These are phyloP conservation scores for Epistrophe eligans DNA, from an alignment of 2,888 invertebrate genomes.

Conservation along the genomic window DNA sequence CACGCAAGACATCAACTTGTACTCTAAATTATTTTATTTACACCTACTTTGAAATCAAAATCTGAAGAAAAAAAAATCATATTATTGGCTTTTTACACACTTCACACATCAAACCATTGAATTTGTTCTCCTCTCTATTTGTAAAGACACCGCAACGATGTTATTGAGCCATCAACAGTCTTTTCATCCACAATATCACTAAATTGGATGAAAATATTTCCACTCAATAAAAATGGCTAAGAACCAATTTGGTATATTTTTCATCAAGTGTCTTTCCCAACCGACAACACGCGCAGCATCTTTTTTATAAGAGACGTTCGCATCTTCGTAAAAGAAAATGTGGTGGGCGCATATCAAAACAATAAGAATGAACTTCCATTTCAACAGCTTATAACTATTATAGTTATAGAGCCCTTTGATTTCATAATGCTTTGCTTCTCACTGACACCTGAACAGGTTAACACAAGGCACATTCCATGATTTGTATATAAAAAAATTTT, in stretches of 20 bases:
- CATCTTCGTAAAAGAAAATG: background rate
- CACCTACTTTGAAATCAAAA: slow-evolving; percentile 3
- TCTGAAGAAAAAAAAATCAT: background rate
- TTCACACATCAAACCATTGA: background rate
- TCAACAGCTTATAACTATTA: slow-evolving; percentile 52
- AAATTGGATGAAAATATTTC: slow-evolving; percentile 58
- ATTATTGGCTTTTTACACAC: background rate
- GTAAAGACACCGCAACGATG: slow-evolving; percentile 1
- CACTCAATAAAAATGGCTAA: slow-evolving; percentile 36
- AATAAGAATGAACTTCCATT: slow-evolving; percentile 48
- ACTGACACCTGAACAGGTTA: background rate
- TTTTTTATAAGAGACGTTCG: background rate
- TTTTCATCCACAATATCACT: slow-evolving; percentile 52
- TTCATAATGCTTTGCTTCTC: slow-evolving; percentile 26
- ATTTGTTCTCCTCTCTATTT: slow-evolving; percentile 15
- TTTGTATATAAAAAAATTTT: slow-evolving; percentile 3
- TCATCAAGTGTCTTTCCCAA: slow-evolving; percentile 5
- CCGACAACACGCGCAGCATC: slow-evolving; percentile 4
- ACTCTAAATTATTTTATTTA: slow-evolving; percentile 27
- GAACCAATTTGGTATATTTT: slow-evolving; percentile 27
- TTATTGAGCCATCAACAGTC: slow-evolving; percentile 32
- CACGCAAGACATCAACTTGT: slow-evolving; percentile 25
- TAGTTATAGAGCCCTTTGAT: slow-evolving; percentile 2
- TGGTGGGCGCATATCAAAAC: slow-evolving; percentile 67
- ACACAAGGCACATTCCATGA: slow-evolving; percentile 23